Base-by-base conservation (phyloP, 1,140 invertebrate species). In the Anastrepha obliqua region DNA sequence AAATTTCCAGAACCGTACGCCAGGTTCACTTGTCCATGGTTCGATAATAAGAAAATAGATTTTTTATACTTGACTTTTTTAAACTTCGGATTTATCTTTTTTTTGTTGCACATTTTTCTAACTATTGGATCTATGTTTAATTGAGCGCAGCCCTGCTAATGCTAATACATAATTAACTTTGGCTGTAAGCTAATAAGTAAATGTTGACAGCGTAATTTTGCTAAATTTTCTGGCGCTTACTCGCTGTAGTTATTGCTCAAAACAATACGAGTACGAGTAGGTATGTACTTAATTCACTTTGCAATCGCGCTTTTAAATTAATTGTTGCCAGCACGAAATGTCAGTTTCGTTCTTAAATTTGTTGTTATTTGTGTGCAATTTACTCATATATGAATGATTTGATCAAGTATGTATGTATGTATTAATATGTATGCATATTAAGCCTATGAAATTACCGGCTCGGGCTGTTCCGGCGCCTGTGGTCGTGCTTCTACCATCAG, bases 401-500 rank as follows among this genome's bases (percentile, higher is more conserved):
- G 29, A 29, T 29, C 29, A 29, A 29, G 29, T 29, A 29, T 29
- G 29, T 29, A 29, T 29, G 29, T 29, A 29, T 29, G 1, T 29
- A 29, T 29, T 29, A 1, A 29, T 29, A 29, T 29, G 29, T 29
- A 0, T 29, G 29, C 29, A 29, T n/a, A 29, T 29, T 29, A 29
- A 29, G 29, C 29, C 1, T 29, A 29, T 29, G 64, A 78, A 64
- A 85, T 89, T 89, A 89, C 89, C 89, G 89, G 89, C 87, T 89
- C 89, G 20, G 89, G 89, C 81, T 87, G 86, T 67, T 89, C 89
- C 17, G 89, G 89, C 70, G 89, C 89, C 60, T 89, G 89, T 78
- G 89, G 89, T n/a, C 86, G 89, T 85, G 87, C 89, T 85, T 89
- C 59, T 29, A 65, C 89, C 86, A 86, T 62, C 58, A 86, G 58